A percentile compares a stretch with the other conserved stretches of the same genome.
Evolutionary conservation across 2,888 invertebrate species (phyloP).

Genomic region (Cylloceria caligata): DNA sequence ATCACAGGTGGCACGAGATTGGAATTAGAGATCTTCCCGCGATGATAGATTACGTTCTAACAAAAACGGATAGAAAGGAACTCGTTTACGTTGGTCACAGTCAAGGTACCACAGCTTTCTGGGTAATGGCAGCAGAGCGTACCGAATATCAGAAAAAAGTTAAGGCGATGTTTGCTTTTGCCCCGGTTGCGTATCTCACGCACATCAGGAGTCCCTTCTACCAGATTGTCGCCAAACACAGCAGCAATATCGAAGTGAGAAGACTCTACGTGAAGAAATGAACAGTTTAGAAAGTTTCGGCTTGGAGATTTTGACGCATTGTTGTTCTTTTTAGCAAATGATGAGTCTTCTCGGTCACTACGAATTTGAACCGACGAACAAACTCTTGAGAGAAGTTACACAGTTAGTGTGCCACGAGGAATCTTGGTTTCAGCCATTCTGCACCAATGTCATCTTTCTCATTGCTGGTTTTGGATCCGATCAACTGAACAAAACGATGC

Average conservation of each 20-base stretch:
- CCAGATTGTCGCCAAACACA: constrained; percentile 84
- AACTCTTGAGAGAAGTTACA: constrained; percentile 81
- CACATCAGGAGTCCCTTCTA: constrained; percentile 85
- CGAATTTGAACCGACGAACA: constrained; percentile 88
- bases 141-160: constrained; percentile 84
- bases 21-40: constrained; percentile 87
- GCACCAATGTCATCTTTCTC: constrained; percentile 89
- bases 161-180: constrained; percentile 77
- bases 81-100: constrained; percentile 87
- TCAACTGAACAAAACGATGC: constrained; percentile 87
- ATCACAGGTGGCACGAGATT: constrained; percentile 86
- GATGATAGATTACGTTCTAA: constrained; percentile 86
- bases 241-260: constrained; percentile 75
- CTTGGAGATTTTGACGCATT: constrained; percentile 1
- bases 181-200: constrained; percentile 84
- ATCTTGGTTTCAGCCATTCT: constrained; percentile 86
- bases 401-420: constrained; percentile 86
- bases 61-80: constrained; percentile 83
- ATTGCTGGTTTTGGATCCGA: constrained; percentile 87
- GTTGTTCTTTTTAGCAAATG: constrained; percentile 61
- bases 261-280: not conserved
- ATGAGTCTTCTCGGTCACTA: constrained; percentile 72
- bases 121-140: constrained; percentile 81
- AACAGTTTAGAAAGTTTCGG: not conserved
- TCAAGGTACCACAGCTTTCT: constrained; percentile 86